These are phyloP conservation scores for Sapayoa aenigma DNA, from an alignment of 2,113 vertebrate species.

Conservation along the genomic window DNA sequence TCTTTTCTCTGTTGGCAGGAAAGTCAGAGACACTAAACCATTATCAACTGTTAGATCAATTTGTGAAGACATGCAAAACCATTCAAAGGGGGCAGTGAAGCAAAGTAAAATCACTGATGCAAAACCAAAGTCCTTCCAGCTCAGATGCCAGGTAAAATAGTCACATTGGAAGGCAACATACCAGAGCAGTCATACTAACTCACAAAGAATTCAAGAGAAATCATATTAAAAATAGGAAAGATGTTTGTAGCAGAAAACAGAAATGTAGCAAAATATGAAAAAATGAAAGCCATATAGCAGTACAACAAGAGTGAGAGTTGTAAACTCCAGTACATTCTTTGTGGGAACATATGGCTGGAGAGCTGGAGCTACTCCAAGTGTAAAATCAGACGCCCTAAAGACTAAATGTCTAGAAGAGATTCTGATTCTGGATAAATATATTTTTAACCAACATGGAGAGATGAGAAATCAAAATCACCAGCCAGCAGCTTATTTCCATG, in stretches of 20 bases:
- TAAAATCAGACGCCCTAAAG: slow-evolving; percentile 2
- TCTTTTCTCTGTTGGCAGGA: neutral
- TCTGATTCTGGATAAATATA: neutral
- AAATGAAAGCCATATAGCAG: neutral
- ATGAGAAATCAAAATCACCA: neutral
- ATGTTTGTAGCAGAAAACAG: neutral
- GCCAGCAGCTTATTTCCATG: neutral
- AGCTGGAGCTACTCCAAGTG: neutral
- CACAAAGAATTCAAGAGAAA: neutral
- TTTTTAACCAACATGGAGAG: neutral
- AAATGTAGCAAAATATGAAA: neutral
- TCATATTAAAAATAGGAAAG: neutral
- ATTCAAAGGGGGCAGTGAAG: neutral
- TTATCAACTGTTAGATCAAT: neutral
- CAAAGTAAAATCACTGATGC: neutral
- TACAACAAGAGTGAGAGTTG: neutral
- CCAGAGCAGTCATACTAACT: neutral
- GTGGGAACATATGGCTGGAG: slow-evolving; percentile 5
- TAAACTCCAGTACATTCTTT: neutral
- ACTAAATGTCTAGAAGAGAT: neutral
- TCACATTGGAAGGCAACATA: neutral
- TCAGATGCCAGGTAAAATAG: neutral
- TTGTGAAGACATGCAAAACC: neutral
- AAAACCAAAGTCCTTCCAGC: neutral
- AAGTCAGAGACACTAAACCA: neutral